Evolutionary conservation across 2,888 invertebrate genomes (phyloP), one percentile per base, ranked within the genome.

Genomic region (Caenorhabditis sulstoni): DNA sequence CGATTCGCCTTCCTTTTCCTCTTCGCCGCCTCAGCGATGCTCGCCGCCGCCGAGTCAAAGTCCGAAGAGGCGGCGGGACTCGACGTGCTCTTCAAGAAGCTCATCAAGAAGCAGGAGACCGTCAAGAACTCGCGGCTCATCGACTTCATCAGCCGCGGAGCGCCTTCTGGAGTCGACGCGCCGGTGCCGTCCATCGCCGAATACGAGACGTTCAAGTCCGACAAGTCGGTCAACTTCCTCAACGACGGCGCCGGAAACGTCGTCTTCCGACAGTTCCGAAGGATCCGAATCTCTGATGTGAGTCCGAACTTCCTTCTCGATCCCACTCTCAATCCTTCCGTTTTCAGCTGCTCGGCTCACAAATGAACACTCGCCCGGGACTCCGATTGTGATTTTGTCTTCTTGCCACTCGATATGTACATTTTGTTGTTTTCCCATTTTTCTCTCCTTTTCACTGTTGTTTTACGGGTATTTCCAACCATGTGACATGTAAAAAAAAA

Each of bases 171-270:
- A 52, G 77, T 84, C 47, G 82, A 82, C 50, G 73, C 78, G 47
- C 81, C 82, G 11, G 78, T 80, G 23, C 84, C 84, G 5, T 71
- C 79, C 14, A 84, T 84, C 49, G 84, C 84, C 22, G 84, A 84
- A 68, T 84, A 83, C 62, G 84, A 84, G 45, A 84, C 84, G 3
- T 84, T 84, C 80, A 79, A 78, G 66, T 81, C 81, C n/a, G 82
- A 84, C 59, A 83, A 83, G 71, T 82, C 82, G 1, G 79, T 76
- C 37, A 84, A 84, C 52, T 84, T 84, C 58, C 53, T 84, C 50
- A 76, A 59, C 39, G 84, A 84, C 47, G 84, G 84, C 18, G 44
- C 45, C 11, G 82, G 82, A 12, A 79, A 83, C 41, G 53, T 84
- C 37, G 78, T 78, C 1, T 84, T 84, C 81, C 61, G 84, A 14